Percentiles rank a stretch among this genome's conserved stretches.
phyloP scores from a whole-genome alignment of 2,888 invertebrate species.

The Mythimna impura region DNA sequence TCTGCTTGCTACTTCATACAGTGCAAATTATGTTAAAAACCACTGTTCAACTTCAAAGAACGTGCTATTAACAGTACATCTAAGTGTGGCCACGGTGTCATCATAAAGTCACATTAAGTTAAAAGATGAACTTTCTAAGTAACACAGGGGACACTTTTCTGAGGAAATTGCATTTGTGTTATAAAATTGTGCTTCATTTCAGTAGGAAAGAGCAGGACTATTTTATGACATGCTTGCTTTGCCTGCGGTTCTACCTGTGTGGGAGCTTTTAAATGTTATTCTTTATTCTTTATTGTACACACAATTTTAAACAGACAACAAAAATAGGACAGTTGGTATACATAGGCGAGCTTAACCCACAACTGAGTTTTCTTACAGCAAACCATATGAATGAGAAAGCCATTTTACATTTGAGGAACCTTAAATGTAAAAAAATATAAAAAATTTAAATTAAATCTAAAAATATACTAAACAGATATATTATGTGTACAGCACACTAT shows the following conservation, averaged over 20 bases:
- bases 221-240: neutral
- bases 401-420: no score
- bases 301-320: no score
- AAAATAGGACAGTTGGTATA: no score
- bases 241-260: neutral
- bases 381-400: no score
- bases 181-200: constrained; percentile 29
- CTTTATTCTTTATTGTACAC: no score
- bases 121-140: constrained; percentile 32
- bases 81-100: constrained; percentile 26
- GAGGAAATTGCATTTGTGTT: constrained; percentile 41
- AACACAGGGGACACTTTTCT: constrained; percentile 30
- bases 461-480: no score
- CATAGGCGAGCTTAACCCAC: no score
- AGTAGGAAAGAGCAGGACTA: neutral
- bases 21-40: neutral
- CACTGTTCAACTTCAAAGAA: constrained; percentile 27
- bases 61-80: constrained; percentile 5
- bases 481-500: no score
- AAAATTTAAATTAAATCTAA: no score
- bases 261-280: neutral
- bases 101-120: constrained; percentile 41
- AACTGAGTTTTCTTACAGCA: no score
- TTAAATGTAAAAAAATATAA: no score
- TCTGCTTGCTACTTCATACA: neutral